phyloP scores from a whole-genome alignment of 2,797 vertebrate species.

The Octomys mimax region DNA sequence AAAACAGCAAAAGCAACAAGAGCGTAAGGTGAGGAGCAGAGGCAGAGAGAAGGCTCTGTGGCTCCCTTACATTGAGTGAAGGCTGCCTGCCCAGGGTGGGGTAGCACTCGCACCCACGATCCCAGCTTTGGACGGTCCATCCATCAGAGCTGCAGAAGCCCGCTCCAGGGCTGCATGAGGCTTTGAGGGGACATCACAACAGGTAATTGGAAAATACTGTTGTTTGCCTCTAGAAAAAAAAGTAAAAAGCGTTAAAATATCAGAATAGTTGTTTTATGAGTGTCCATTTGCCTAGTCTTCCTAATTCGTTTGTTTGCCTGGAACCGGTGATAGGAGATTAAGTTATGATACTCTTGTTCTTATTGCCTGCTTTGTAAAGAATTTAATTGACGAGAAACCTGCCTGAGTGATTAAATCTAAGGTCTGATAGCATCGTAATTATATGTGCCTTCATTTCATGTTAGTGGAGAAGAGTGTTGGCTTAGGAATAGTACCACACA shows the following conservation, averaged over 20 bases:
- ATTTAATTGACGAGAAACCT: constrained; percentile 53
- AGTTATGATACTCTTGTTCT: constrained; percentile 18
- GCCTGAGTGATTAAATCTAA: constrained; percentile 53
- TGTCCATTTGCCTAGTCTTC: constrained; percentile 2
- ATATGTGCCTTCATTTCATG: background rate
- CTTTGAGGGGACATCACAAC: no score
- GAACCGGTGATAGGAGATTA: background rate
- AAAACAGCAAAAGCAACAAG: no score
- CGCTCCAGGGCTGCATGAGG: no score
- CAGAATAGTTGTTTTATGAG: background rate
- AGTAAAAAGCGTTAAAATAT: constrained; percentile 11
- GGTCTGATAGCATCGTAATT: background rate
- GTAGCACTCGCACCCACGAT: no score
- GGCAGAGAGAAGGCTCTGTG: no score
- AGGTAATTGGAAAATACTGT: background rate
- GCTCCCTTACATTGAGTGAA: no score
- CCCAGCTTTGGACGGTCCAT: no score
- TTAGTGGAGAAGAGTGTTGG: background rate
- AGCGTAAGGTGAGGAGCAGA: no score
- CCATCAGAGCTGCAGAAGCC: no score
- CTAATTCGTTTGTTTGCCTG: constrained; percentile 15
- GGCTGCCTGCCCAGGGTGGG: no score
- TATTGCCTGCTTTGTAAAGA: background rate
- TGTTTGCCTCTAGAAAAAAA: background rate
- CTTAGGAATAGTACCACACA: background rate